These are phyloP conservation scores for Drepana falcataria DNA, from an alignment of 2,888 invertebrate genomes.

Conservation along the genomic window DNA sequence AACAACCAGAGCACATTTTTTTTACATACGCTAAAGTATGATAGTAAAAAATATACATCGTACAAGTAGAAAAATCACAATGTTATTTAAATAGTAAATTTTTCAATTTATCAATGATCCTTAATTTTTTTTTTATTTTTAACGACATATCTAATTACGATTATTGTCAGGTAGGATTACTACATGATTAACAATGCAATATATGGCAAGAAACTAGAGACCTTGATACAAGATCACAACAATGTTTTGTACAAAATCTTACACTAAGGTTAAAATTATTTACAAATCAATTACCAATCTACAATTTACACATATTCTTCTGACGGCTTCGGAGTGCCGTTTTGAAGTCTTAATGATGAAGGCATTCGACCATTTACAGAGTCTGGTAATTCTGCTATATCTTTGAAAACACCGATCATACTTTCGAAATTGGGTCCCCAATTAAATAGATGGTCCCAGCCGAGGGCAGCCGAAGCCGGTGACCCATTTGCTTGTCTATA, in stretches of 20 bases:
- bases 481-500: constrained; percentile 90
- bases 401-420: constrained; percentile 96
- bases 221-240: constrained; percentile 75
- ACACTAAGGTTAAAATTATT: constrained; percentile 25
- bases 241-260: constrained; percentile 54
- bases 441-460: constrained; percentile 96
- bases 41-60: constrained; percentile 4
- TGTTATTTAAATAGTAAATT: constrained; percentile 13
- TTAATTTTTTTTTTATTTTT: background rate
- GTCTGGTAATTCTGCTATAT: constrained; percentile 96
- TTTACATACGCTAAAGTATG: background rate
- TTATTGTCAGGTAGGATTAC: constrained; percentile 8
- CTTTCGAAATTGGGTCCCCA: constrained; percentile 98
- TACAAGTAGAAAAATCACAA: constrained; percentile 13
- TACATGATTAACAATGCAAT: constrained; percentile 41
- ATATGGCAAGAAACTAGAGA: constrained; percentile 74
- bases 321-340: constrained; percentile 89
- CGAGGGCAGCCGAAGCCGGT: constrained; percentile 87
- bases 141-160: too few species aligned
- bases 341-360: constrained; percentile 85
- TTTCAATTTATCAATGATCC: background rate
- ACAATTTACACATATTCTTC: constrained; percentile 89
- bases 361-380: constrained; percentile 85
- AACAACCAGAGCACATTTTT: background rate
- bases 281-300: constrained; percentile 14